phyloP scores from a whole-genome alignment of 2,888 invertebrate species.

The Suillia variegata region DNA sequence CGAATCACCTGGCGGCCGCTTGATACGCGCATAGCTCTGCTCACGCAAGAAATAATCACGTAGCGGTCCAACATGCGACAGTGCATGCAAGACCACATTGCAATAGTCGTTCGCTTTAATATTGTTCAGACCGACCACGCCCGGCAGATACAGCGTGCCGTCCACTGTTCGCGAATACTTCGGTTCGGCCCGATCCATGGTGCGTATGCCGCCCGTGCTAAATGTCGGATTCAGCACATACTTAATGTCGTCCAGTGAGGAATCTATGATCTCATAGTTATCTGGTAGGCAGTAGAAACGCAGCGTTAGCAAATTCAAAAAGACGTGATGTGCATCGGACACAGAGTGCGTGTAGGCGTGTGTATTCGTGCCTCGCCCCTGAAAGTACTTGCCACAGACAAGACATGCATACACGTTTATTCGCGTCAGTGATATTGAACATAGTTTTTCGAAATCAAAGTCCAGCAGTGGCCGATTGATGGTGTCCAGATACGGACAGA shows the following conservation, averaged over 20 bases:
- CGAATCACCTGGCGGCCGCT: constrained; percentile 94
- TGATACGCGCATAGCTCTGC: constrained; percentile 86
- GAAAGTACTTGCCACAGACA: constrained; percentile 98
- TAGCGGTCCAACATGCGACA: constrained; percentile 93
- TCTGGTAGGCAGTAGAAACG: constrained; percentile 99
- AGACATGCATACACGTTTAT: constrained; percentile 99
- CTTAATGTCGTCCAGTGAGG: constrained; percentile 96
- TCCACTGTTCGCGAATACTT: constrained; percentile 95
- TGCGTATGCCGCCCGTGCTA: constrained; percentile 78
- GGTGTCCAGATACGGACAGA: constrained; percentile 97
- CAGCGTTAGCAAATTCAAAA: constrained; percentile 92
- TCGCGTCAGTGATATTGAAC: constrained; percentile 95
- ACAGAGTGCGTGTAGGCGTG: constrained; percentile 99
- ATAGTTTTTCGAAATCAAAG: constrained; percentile 99
- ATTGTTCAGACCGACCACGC: constrained; percentile 96
- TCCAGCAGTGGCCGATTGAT: constrained; percentile 96
- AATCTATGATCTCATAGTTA: constrained; percentile 98
- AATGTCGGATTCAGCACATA: constrained; percentile 98
- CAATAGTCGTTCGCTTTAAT: constrained; percentile 99
- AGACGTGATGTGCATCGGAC: constrained; percentile 97
- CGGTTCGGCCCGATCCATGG: constrained; percentile 69
- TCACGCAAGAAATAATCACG: constrained; percentile 95
- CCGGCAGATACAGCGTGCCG: constrained; percentile 94
- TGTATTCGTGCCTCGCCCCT: constrained; percentile 96
- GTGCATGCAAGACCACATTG: constrained; percentile 94